Evolutionary conservation across 2,797 vertebrate species (phyloP), one percentile per base, ranked within the genome.

Genomic region (Gouania willdenowi): DNA sequence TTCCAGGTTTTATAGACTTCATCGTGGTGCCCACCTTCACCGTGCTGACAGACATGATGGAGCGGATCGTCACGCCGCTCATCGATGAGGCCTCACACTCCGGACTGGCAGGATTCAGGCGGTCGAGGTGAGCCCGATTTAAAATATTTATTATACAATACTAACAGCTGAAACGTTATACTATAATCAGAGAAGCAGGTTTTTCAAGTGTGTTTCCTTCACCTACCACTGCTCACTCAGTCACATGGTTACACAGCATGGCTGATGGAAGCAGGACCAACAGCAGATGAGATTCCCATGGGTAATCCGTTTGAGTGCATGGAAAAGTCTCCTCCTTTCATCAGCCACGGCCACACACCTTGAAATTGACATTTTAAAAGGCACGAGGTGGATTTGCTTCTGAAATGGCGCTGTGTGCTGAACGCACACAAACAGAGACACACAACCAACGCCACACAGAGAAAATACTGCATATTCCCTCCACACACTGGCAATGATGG

Each of bases 1-100:
- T 32, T 27, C 10, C 86, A 99, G 97, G 97, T 50, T 99, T 98
- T 74, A 98, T 98, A 39, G 97, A 99, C 81, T 99, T 97, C 82
- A 99, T 98, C 0, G 97, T 99, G 82, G 91, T 98, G 40, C 95
- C 97, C 52, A 99, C 97, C 22, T 98, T 99, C 83, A 94, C 93
- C 34, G 94, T 99, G 69, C 87, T 99, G 75, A 94, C 93, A 0
- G 95, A 99, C 81, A 97, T 98, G 94, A 94, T 93, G 0, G 97
- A 99, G 57, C 93, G 93, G 39, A 95, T 98, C 49, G 89, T 99
- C 77, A 94, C 90, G 3, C 95, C 93, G 0, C 88, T 99, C 33
- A 90, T 95, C 0, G 92, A 97, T 2, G 94, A 99, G 77, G 90
- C 91, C 5, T 84, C 94, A 19, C 88, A 87, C 44, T 81, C 93